A percentile compares a stretch with the other conserved stretches of the same genome.
Conservation (phyloP, 2,797 vertebrate species). For the Borostomias antarcticus region DNA sequence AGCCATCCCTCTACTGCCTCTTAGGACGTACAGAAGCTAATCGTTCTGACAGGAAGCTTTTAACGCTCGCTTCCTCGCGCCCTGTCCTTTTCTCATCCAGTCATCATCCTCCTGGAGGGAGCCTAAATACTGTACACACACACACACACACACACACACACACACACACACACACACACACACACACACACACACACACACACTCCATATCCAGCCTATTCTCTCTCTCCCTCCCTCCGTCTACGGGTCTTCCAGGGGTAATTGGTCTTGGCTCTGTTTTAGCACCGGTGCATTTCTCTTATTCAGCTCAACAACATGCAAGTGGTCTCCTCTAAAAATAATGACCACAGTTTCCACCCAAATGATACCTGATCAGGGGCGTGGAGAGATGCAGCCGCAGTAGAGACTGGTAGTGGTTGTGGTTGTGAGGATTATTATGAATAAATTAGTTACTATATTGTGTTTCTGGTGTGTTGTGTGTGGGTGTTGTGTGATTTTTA, state of each 20-base stretch:
- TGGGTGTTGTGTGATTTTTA: too few relatives aligned
- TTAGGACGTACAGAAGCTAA: background rate
- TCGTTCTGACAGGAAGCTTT: background rate
- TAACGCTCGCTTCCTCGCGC: conserved; percentile 2
- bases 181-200: too few relatives aligned
- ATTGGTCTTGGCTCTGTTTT: background rate
- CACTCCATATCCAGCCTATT: background rate
- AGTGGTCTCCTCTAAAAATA: conserved; percentile 1
- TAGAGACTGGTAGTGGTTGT: too few relatives aligned
- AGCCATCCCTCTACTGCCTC: background rate
- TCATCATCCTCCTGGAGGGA: background rate
- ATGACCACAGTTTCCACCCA: background rate
- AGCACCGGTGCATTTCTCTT: background rate
- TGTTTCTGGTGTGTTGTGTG: too few relatives aligned
- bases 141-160: too few relatives aligned
- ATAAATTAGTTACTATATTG: too few relatives aligned
- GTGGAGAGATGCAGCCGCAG: too few relatives aligned
- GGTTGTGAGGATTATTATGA: background rate
- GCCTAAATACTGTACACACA: too few relatives aligned
- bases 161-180: too few relatives aligned
- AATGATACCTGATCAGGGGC: background rate
- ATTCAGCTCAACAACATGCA: conserved; percentile 7
- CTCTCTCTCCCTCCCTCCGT: background rate
- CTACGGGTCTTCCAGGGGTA: too few relatives aligned
- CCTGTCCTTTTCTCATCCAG: background rate